A percentile compares a stretch with the other conserved stretches of the same genome.
These are phyloP conservation scores for Syndactyla subalaris DNA, from an alignment of 2,797 vertebrate genomes.

Conservation along the genomic window DNA sequence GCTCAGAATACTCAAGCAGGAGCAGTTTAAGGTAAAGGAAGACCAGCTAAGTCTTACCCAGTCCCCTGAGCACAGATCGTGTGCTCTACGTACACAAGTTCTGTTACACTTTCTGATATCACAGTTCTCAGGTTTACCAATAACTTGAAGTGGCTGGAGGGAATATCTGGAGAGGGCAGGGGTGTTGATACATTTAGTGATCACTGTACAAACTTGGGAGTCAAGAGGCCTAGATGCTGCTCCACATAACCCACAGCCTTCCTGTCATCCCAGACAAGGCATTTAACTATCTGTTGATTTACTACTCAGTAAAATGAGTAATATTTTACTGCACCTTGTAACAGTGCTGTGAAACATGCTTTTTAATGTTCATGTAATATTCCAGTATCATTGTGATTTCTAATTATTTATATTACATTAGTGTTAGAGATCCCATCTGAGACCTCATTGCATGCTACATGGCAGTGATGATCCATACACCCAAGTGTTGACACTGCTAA, in stretches of 20 bases:
- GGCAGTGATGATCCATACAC: neutral
- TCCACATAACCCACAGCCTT: neutral
- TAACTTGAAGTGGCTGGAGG: neutral
- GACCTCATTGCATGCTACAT: neutral
- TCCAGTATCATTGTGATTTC: neutral
- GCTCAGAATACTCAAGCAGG: neutral
- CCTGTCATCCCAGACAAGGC: neutral
- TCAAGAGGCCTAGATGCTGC: neutral
- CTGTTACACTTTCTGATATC: neutral
- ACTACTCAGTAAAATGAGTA: neutral
- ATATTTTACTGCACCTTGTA: neutral
- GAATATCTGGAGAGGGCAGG: accelerated
- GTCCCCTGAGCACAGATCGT: neutral
- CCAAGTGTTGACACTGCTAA: neutral
- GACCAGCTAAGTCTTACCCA: neutral
- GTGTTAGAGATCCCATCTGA: neutral
- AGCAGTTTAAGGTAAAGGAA: neutral
- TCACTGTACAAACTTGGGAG: neutral
- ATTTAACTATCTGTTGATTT: neutral
- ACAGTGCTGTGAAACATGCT: neutral
- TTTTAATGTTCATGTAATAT: neutral
- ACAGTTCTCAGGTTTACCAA: neutral
- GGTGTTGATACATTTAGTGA: neutral
- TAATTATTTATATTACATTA: neutral
- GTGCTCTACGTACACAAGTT: accelerated